Evolutionary conservation across 2,113 vertebrate genomes (phyloP), one percentile per base, ranked within the genome.

Genomic region (Leucoraja erinaceus): DNA sequence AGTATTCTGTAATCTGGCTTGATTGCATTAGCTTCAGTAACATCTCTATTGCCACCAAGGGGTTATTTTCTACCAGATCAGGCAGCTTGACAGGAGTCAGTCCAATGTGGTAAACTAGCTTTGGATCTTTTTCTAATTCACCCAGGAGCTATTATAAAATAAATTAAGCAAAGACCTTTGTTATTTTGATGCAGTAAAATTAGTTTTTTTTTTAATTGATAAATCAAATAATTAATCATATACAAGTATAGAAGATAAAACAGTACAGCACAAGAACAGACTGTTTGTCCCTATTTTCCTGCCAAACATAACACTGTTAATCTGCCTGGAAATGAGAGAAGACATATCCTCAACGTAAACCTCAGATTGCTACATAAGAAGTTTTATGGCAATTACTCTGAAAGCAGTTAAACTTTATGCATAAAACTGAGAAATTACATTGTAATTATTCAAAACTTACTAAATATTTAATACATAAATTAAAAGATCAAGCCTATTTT

Each of bases 1-100:
- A 99, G 59, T 99, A 99, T 94, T 99, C 99, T 0, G 99, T 99
- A 95, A 99, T 99, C 97, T 99, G 99, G 94, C 98, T 99, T 93
- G 98, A 99, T 94, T 98, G 98, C 99, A 99, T 99, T 94, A 99
- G 95, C 94, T 99, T 99, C 95, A 99, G 96, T 94, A 99, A 94
- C 98, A 99, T 99, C 96, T 99, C 99, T 94, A 99, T 99, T 94
- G 99, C 98, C 33, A 99, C 98, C 94, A 99, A 96, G 0, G 98
- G 98, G 96, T 99, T 99, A 96, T 99, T 99, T 95, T 99, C 98
- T 94, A 99, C 99, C 47, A 99, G 96, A 94, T 99, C 98, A 1
- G 98, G 99, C 93, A 99, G 96, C 94, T 99, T 99, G 28, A 97
- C 97, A 33, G 99, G 98, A 83, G 97, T 97, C 93, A 99, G 97